phyloP scores from a whole-genome alignment of 2,797 vertebrate genomes.

The Todus mexicanus region DNA sequence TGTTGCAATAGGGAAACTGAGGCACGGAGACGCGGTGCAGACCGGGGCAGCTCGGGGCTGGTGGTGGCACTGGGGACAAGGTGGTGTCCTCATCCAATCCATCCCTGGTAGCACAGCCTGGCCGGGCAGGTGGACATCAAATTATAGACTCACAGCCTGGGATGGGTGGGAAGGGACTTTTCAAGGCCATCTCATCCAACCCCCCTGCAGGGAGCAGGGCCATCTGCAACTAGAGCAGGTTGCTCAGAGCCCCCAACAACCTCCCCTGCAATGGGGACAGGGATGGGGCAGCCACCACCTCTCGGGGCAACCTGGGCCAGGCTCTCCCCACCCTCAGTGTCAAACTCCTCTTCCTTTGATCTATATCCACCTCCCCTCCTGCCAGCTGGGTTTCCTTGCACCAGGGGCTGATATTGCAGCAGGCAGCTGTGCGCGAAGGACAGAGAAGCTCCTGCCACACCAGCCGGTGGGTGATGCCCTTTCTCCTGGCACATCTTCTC shows the following conservation, averaged over 20 bases:
- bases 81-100: neutral
- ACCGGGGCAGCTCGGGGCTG: neutral
- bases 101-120: accelerated
- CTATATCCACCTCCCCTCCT: neutral
- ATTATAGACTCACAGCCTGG: neutral
- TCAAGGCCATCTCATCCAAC: neutral
- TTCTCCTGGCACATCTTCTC: accelerated
- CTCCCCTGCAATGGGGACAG: neutral
- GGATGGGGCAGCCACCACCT: neutral
- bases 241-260: neutral
- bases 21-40: accelerated
- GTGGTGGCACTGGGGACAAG: neutral
- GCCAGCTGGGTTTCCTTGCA: accelerated
- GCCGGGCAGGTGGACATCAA: accelerated
- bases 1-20: neutral
- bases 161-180: neutral
- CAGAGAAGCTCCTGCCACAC: accelerated
- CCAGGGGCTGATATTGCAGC: accelerated
- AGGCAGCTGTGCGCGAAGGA: neutral
- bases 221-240: neutral
- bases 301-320: neutral
- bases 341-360: neutral
- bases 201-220: neutral
- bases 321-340: neutral
- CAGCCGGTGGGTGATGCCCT: neutral